Base-by-base conservation (phyloP, 1,140 invertebrate species). In the Sipha flava region DNA sequence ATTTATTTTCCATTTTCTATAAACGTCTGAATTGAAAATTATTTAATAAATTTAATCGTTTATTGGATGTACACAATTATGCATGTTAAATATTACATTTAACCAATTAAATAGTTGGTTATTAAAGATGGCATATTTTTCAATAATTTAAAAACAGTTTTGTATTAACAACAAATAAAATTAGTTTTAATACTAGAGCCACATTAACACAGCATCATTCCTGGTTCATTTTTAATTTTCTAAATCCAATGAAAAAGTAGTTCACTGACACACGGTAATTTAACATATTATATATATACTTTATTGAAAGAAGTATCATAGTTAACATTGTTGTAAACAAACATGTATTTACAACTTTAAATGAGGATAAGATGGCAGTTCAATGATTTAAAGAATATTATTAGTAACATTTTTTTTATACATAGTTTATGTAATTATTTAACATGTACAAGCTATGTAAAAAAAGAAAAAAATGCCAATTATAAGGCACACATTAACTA, bases 361-460 rank as follows among this genome's bases (percentile, higher is more conserved):
- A 43, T 18, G 21, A 66, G 34, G 62, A 66, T 10, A 66, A 43
- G 21, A 45, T 29, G 23, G 70, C 29, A 54, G 47, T 54, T 75
- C 10, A 52, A 75, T 34, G 31, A 52, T 75, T 75, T 54, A 54
- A 1, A 75, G 12, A 52, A 37, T n/a, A 70, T 70, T 52, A 77
- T 57, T 75, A 57, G 9, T 43, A 77, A 59, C 21, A 59, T 75
- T 59, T 54, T 59, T 23, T 73, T 16, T 37, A n/a, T 26, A 77
- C 73, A 77, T 77, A 77, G 52, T 77, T 6, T 40, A 77, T 59
- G 34, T 75, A 57, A 75, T 57, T 57, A 75, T 75, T 37, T 57
- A 75, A 77, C n/a, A 57, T 43, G 5, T 77, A 77, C 73, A 77
- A 77, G 49, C 47, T 54, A 54, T 37, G 47, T 73, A 75, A 37